These are phyloP conservation scores for Melanostoma scalare DNA, from an alignment of 2,888 invertebrate genomes.

Conservation along the genomic window DNA sequence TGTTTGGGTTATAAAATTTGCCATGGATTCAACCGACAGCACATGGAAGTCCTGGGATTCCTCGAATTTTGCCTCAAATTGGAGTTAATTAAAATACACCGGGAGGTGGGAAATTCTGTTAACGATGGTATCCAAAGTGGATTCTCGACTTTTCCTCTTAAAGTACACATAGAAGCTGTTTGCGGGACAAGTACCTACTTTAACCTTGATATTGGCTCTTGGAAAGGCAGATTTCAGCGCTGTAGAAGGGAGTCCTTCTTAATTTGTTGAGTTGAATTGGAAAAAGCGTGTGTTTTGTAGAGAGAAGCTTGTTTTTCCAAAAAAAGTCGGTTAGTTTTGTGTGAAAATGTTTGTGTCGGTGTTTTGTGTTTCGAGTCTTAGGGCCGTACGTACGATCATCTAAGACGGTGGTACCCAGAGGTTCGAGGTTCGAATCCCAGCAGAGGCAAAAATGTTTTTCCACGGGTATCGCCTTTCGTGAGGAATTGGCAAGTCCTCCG, in stretches of 20 bases:
- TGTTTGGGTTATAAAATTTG: constrained; percentile 4
- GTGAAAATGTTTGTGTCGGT: too few relatives aligned
- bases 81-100: constrained; percentile 72
- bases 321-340: too few relatives aligned
- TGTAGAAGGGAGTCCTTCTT: background rate
- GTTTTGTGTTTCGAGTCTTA: too few relatives aligned
- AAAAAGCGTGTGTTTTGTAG: too few relatives aligned
- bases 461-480: too few relatives aligned
- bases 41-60: constrained; percentile 37
- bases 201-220: background rate
- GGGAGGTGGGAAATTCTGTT: constrained; percentile 72
- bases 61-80: constrained; percentile 58
- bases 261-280: too few relatives aligned
- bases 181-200: background rate
- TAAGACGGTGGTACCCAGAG: too few relatives aligned
- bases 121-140: constrained; percentile 67
- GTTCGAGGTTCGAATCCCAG: too few relatives aligned
- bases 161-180: constrained; percentile 1
- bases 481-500: too few relatives aligned
- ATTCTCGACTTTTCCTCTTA: constrained; percentile 26
- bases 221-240: background rate
- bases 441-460: too few relatives aligned
- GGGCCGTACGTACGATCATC: too few relatives aligned
- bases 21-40: background rate
- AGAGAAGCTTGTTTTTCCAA: too few relatives aligned